A percentile compares a stretch with the other conserved stretches of the same genome.
phyloP scores from a whole-genome alignment of 2,113 vertebrate genomes.

The Psophia crepitans region DNA sequence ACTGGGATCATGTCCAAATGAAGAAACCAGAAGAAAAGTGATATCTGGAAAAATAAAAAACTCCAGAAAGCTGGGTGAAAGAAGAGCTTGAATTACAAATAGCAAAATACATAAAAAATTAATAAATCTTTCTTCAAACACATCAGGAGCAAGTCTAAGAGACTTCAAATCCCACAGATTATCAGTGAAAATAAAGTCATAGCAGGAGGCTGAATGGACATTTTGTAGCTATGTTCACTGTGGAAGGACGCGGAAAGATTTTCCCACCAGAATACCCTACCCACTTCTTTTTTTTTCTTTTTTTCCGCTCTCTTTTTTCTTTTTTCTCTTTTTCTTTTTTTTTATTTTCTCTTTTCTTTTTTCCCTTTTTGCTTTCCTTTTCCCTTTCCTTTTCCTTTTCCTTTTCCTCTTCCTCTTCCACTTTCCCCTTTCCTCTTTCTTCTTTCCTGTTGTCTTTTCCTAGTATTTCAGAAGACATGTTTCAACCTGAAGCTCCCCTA shows the following conservation, averaged over 20 bases:
- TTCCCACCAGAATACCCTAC: background rate
- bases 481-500: background rate
- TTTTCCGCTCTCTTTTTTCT: too few species aligned
- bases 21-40: background rate
- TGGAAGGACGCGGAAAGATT: background rate
- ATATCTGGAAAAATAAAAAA: background rate
- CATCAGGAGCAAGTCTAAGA: background rate
- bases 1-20: background rate
- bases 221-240: background rate
- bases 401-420: too few species aligned
- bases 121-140: background rate
- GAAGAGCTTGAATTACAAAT: background rate
- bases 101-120: constrained; percentile 3
- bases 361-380: background rate
- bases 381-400: too few species aligned
- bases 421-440: too few species aligned
- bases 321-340: fast-evolving
- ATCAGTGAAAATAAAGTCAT: background rate
- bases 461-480: background rate
- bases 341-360: background rate
- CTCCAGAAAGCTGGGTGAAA: background rate
- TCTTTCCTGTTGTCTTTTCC: too few species aligned
- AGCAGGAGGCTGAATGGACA: background rate
- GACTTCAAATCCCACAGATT: background rate
- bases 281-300: background rate